Evolutionary conservation across 2,888 invertebrate species (phyloP).

Genomic region (Rotaria sp.): DNA sequence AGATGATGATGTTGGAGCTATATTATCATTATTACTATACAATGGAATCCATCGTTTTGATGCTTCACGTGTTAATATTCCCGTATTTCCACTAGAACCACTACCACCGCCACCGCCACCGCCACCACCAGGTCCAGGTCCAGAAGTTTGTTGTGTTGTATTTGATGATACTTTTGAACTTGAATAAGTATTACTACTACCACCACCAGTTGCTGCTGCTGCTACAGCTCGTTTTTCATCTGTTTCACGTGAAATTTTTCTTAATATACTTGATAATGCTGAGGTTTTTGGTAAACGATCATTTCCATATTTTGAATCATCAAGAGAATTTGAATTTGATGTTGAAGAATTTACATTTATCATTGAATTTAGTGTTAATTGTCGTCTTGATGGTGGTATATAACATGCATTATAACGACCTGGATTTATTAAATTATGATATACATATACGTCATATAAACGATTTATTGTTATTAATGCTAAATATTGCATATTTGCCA

Average conservation of each 20-base stretch:
- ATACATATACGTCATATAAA: constrained; percentile 40
- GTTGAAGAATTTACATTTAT: constrained; percentile 28
- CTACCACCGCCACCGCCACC: not conserved
- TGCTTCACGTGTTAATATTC: not conserved
- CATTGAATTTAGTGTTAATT: constrained; percentile 10
- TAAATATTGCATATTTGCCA: constrained; percentile 34
- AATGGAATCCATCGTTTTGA: constrained; percentile 30
- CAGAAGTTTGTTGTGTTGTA: not conserved
- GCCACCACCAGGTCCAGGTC: not conserved
- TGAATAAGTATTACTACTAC: not conserved
- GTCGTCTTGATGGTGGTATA: constrained; percentile 31
- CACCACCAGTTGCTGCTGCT: not conserved
- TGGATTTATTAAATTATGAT: constrained; percentile 37
- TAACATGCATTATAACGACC: constrained; percentile 39
- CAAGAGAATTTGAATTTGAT: constrained; percentile 17
- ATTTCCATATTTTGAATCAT: not conserved
- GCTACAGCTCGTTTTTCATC: constrained; percentile 24
- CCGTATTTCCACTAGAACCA: not conserved
- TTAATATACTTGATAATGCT: not conserved
- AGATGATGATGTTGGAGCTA: not conserved
- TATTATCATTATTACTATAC: constrained; percentile 18
- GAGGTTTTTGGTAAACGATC: constrained; percentile 26
- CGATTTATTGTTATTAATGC: constrained; percentile 37
- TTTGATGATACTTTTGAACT: not conserved
- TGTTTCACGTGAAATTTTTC: constrained; percentile 30